Percentiles rank a stretch among this genome's conserved stretches.
phyloP scores from a whole-genome alignment of 2,888 invertebrate genomes.

The Drosophila kokeensis region DNA sequence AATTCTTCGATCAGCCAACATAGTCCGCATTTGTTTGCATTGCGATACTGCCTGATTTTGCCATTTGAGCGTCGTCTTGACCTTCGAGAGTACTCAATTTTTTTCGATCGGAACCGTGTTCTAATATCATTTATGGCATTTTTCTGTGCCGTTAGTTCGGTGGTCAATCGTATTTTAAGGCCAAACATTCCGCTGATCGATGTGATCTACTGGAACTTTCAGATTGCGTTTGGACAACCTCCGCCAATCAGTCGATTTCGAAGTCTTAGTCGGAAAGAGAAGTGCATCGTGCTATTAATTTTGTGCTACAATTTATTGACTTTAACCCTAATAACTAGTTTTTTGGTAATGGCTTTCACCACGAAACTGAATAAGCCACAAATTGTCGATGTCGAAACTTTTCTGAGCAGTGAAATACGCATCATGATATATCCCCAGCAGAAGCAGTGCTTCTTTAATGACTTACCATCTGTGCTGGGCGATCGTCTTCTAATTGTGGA shows the following conservation, averaged over 20 bases:
- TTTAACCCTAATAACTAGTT: not conserved
- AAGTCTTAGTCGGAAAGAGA: constrained; percentile 1
- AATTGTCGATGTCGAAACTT: constrained; percentile 21
- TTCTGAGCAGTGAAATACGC: constrained; percentile 18
- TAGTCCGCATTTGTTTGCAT: constrained; percentile 6
- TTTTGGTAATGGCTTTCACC: not conserved
- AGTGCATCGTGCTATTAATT: constrained; percentile 2
- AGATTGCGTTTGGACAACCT: not conserved
- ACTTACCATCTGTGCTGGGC: constrained; percentile 13
- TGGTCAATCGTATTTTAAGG: constrained; percentile 7
- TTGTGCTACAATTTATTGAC: not conserved
- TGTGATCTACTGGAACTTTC: not conserved
- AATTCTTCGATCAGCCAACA: not conserved
- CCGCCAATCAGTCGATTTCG: not conserved
- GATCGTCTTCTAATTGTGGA: constrained; percentile 27
- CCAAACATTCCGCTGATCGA: not conserved
- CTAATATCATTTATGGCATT: not conserved
- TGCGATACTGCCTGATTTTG: constrained; percentile 11
- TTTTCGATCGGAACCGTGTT: not conserved
- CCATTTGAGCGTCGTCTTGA: not conserved
- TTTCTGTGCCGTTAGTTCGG: not conserved
- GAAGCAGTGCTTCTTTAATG: not conserved
- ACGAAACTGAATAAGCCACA: not conserved
- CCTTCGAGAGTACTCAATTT: not conserved
- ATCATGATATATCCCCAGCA: constrained; percentile 20